Base-by-base conservation (phyloP, 2,888 invertebrate genomes). In the Dioctria rufipes region DNA sequence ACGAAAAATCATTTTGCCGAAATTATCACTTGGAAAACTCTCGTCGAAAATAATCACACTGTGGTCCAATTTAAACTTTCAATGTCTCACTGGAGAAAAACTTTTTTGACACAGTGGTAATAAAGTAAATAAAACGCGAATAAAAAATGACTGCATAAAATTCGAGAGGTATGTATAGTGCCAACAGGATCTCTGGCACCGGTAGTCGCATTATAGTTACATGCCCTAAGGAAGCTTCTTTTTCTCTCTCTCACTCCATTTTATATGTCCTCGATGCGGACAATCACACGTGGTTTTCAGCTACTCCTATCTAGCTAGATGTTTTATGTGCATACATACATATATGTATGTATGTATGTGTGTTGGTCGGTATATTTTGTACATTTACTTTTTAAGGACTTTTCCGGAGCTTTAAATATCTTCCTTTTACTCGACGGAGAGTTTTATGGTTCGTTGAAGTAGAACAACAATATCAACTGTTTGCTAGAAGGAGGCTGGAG, bases 391-490 rank as follows among this genome's bases (percentile, higher is more conserved):
- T 69, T 51, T 69, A 51, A 51, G 51, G 51, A 69, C 49, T 69
- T 51, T 51, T 11, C 69, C 69, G 69, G 39, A 69, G 69, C 69
- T 69, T 69, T 69, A 49, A 13, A 37, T 69, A 69, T 69, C 69
- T 69, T 51, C 39, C 25, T 37, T 69, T 69, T 49, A 37, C 13
- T 49, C 25, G 46, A 49, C 49, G 25, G 37, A 37, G 69, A 37
- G 69, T 69, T 69, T 69, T 51, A 69, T 69, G 69, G 54, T 49
- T 69, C 51, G 69, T 69, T 69, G 69, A 69, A 69, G 37, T 49
- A 69, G 51, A 69, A 69, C 51, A 69, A 69, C 69, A 51, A 69
- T 51, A 69, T 51, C 46, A 69, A 49, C 69, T 37, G 69, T 3
- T 46, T 13, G 37, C n/a, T 5, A 49, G 69, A 69, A 37, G 39